Conservation (phyloP, 2,888 invertebrate genomes). For the Bibio marci region DNA sequence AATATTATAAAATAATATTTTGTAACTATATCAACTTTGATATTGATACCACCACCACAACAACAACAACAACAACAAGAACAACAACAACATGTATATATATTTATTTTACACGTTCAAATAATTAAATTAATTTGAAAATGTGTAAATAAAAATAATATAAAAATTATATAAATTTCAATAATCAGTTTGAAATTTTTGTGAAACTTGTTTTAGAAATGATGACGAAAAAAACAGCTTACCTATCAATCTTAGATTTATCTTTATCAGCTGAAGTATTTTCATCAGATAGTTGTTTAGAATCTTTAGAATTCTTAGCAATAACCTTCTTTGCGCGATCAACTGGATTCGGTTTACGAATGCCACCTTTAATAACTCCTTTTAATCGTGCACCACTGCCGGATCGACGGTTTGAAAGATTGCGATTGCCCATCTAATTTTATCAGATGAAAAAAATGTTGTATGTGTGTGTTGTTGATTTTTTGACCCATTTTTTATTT, state of each 20-base stretch:
- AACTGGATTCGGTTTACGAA: slow-evolving; percentile 32
- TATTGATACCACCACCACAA: no score
- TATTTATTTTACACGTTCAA: no score
- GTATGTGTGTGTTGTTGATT: neutral
- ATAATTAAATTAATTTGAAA: no score
- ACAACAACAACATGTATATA: no score
- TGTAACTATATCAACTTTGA: no score
- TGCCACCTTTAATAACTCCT: slow-evolving; percentile 15
- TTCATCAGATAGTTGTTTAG: slow-evolving; percentile 30
- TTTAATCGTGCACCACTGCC: slow-evolving; percentile 9
- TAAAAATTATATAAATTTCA: no score
- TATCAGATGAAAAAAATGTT: neutral
- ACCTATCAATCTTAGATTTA: slow-evolving; percentile 29
- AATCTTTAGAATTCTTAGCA: slow-evolving; percentile 31
- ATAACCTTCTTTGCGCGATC: slow-evolving; percentile 33
- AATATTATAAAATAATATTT: no score
- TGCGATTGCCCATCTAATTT: slow-evolving; percentile 3
- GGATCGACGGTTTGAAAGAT: slow-evolving; percentile 3
- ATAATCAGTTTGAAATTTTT: no score
- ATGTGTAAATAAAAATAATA: no score
- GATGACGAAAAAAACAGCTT: slow-evolving; percentile 17
- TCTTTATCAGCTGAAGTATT: slow-evolving; percentile 28
- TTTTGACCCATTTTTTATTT: neutral
- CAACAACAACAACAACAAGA: no score
- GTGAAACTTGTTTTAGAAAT: no score